Evolutionary conservation across 2,797 vertebrate genomes (phyloP).

Genomic region (Chrysolophus pictus): DNA sequence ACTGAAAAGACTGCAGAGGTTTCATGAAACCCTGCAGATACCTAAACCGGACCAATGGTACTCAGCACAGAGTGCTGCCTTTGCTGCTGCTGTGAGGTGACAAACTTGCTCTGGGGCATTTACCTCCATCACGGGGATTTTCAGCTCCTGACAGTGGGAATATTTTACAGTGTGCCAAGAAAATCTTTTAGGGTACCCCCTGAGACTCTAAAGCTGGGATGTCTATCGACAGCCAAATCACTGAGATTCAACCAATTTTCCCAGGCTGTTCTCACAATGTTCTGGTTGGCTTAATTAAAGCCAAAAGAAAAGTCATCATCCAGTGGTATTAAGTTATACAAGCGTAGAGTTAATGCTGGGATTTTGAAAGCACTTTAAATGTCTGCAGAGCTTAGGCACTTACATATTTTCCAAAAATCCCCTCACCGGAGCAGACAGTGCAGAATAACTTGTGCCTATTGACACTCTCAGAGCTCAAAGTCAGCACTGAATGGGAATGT

Average conservation of each 20-base stretch:
- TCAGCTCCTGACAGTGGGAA: conserved; percentile 33
- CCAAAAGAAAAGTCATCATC: conserved; percentile 49
- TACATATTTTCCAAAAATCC: background rate
- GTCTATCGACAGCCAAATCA: conserved; percentile 27
- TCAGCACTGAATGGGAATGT: background rate
- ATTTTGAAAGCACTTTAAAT: conserved; percentile 65
- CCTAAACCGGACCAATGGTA: background rate
- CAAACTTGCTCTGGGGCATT: background rate
- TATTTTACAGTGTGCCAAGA: conserved; percentile 50
- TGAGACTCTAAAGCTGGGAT: conserved; percentile 28
- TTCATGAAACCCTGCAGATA: background rate
- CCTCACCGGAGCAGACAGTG: rapidly evolving
- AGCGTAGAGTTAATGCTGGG: conserved; percentile 42
- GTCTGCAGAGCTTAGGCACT: conserved; percentile 50
- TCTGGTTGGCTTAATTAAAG: conserved; percentile 49
- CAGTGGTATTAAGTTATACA: conserved; percentile 35
- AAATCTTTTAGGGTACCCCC: conserved; percentile 27
- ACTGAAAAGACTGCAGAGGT: background rate
- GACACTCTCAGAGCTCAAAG: background rate
- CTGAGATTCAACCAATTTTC: conserved; percentile 58
- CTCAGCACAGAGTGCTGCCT: background rate
- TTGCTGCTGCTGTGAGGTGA: background rate
- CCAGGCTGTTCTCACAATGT: conserved; percentile 27
- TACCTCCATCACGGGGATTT: background rate
- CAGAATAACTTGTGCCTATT: background rate